phyloP scores from a whole-genome alignment of 2,113 vertebrate genomes.

The Engystomops pustulosus region DNA sequence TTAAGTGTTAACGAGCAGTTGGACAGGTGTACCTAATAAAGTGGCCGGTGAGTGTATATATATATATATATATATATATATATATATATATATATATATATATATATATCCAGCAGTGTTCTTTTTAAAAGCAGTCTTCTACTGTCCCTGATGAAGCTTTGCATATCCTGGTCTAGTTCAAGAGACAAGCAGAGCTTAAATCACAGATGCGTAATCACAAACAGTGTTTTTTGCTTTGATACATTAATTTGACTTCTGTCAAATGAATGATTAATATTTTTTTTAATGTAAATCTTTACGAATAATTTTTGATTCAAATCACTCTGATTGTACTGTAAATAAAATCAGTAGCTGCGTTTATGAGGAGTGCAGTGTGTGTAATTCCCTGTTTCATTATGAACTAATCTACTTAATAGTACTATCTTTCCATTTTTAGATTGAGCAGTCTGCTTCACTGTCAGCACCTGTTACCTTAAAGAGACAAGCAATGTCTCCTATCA shows the following conservation, averaged over 20 bases:
- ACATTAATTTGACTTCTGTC: conserved; percentile 61
- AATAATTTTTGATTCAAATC: conserved; percentile 61
- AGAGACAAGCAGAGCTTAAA: conserved; percentile 41
- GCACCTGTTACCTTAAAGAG: conserved; percentile 60
- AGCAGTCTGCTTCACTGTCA: conserved; percentile 52
- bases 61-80: neutral
- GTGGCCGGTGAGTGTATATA: too few species aligned
- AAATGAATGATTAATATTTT: conserved; percentile 61
- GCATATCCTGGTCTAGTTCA: neutral
- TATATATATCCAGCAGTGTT: neutral
- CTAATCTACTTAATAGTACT: conserved; percentile 61
- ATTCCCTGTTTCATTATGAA: conserved; percentile 59
- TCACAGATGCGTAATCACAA: conserved; percentile 59
- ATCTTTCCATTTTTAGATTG: conserved; percentile 60
- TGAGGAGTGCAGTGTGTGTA: conserved; percentile 57
- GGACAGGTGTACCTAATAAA: too few species aligned
- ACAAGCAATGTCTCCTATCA: conserved; percentile 50
- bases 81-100: neutral
- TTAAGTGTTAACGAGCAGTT: too few species aligned
- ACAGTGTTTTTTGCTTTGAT: conserved; percentile 53
- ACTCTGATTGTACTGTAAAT: conserved; percentile 61
- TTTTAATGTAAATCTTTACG: conserved; percentile 59
- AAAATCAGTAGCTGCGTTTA: conserved; percentile 56
- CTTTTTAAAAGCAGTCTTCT: neutral
- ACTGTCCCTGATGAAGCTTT: neutral